phyloP scores from a whole-genome alignment of 1,140 invertebrate genomes.

The Calliopsis andreniformis region DNA sequence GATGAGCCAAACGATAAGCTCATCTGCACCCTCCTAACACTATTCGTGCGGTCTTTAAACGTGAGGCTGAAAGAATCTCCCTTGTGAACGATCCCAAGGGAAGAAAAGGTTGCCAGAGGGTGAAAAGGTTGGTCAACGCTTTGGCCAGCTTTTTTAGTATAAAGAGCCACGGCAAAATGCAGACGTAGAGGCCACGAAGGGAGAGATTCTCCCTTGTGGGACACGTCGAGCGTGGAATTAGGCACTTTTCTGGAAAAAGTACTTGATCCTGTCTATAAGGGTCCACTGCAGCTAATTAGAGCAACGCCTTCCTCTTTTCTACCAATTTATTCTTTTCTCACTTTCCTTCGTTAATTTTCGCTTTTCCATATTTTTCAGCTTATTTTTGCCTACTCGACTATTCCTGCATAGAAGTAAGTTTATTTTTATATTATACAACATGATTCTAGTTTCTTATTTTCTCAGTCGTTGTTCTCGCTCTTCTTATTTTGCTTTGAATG shows the following conservation, averaged over 20 bases:
- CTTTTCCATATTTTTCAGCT: no score
- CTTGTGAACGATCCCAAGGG: background rate
- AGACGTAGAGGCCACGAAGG: background rate
- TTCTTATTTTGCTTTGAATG: background rate
- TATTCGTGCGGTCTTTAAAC: background rate
- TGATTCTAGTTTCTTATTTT: background rate
- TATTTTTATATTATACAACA: no score
- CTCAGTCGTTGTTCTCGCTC: no score
- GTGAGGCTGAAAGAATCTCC: background rate
- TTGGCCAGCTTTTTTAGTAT: background rate
- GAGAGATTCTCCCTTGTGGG: constrained; percentile 15
- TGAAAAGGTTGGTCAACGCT: constrained; percentile 31
- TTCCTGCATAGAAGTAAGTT: no score
- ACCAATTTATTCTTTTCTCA: background rate
- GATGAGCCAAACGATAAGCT: constrained; percentile 4
- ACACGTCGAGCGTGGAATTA: constrained; percentile 59
- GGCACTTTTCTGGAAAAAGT: constrained; percentile 62
- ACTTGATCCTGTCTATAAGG: constrained; percentile 54
- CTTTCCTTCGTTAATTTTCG: background rate
- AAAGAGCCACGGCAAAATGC: no score
- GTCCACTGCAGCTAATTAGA: constrained; percentile 63
- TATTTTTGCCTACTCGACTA: no score
- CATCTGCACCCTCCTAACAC: background rate
- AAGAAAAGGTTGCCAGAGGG: background rate
- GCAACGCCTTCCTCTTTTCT: background rate